Evolutionary conservation across 2,113 vertebrate species (phyloP), one percentile per base, ranked within the genome.

Genomic region (Sturnus vulgaris): DNA sequence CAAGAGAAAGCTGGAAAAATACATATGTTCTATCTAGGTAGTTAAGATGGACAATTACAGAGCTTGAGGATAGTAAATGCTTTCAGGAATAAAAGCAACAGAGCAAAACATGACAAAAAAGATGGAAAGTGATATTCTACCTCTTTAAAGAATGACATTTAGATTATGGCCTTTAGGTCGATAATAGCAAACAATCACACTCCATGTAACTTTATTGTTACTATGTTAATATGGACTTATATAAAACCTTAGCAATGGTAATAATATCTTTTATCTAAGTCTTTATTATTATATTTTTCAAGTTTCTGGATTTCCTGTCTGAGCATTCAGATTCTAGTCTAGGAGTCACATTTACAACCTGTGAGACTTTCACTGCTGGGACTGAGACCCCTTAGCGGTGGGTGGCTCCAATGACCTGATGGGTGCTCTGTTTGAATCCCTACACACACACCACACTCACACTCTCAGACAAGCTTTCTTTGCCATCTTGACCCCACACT

Each of bases 401-500:
- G 35, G 31, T 25, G 24, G 25, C 31, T 80, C 44, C 42, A 49
- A 25, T 35, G 57, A 22, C 49, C 30, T 35, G 25, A 18, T 0
- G 0, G 16, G 31, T 49, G 30, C 16, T 13, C 16, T 7, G 4
- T n/a, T 30, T 42, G 42, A 49, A 49, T 49, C 31, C 25, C 11
- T 64, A 39, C 39, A 21, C n/a, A 21, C n/a, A 3, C 17, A 25
- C 24, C 25, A 25, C 17, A 30, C 24, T 53, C 30, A 35, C 20
- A 5, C 56, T 55, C 15, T 16, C 12, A 53, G 28, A 20, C 13
- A 57, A 31, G 14, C 10, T 57, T 64, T 31, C 25, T 49, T 64
- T 55, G 19, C 35, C 2, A 1, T 31, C 31, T 25, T 49, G 31
- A 35, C 17, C 11, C 17, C 15, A 25, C 1, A 1, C 31, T 56